Conservation (phyloP, 1,140 invertebrate genomes). For the Notospermus geniculatus region DNA sequence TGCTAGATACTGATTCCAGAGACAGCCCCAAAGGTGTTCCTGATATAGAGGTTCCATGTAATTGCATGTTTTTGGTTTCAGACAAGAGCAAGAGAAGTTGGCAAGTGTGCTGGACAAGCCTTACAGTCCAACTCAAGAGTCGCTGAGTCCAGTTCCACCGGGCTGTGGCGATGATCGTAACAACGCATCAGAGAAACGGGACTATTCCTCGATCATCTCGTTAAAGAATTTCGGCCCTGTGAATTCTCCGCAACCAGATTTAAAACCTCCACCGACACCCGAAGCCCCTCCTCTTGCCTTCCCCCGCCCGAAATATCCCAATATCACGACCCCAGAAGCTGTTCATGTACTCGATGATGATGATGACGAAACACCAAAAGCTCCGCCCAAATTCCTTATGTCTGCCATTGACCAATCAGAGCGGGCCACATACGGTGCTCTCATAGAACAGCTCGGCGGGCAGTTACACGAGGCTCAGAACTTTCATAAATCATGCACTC, state of each 20-base stretch:
- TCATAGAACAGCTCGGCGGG: constrained; percentile 68
- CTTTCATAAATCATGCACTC: constrained; percentile 71
- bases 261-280: constrained; percentile 29
- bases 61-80: constrained; percentile 5
- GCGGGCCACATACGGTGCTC: constrained; percentile 54
- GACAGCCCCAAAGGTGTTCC: background rate
- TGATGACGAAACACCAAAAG: constrained; percentile 2
- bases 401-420: constrained; percentile 54
- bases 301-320: constrained; percentile 24
- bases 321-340: constrained; percentile 29
- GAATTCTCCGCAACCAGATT: too few species aligned
- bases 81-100: constrained; percentile 30
- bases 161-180: background rate
- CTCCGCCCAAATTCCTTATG: constrained; percentile 45
- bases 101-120: constrained; percentile 34
- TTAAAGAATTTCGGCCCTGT: too few species aligned
- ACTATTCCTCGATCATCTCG: too few species aligned
- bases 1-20: too few species aligned
- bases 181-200: background rate
- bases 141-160: constrained; percentile 6
- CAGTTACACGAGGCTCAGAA: constrained; percentile 62
- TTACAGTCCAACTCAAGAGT: constrained; percentile 33
- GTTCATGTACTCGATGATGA: constrained; percentile 28
- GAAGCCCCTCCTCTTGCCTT: constrained; percentile 41
- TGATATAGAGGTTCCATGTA: too few species aligned